Evolutionary conservation across 2,113 vertebrate genomes (phyloP).

Genomic region (Hydrolagus affinis): DNA sequence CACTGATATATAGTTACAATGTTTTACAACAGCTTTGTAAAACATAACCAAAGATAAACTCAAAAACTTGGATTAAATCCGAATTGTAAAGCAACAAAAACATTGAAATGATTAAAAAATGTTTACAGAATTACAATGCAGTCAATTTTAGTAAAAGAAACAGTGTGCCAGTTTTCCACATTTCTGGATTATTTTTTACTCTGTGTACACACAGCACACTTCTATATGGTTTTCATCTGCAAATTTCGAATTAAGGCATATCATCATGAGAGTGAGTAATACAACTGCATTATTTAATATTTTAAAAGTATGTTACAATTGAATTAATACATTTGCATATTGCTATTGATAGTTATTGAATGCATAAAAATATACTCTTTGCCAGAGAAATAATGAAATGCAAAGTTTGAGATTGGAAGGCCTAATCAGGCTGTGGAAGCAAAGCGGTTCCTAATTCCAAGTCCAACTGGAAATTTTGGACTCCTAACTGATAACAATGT

Average conservation of each 20-base stretch:
- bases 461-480: too few species aligned
- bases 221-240: neutral
- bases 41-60: neutral
- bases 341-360: neutral
- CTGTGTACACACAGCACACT: constrained; percentile 11
- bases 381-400: neutral
- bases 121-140: constrained; percentile 21
- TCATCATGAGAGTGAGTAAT: neutral
- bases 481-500: too few species aligned
- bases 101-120: constrained; percentile 30
- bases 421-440: too few species aligned
- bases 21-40: constrained; percentile 1
- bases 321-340: neutral
- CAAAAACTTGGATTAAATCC: neutral
- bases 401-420: too few species aligned
- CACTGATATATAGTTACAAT: neutral
- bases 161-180: constrained; percentile 25
- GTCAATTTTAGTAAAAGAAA: constrained; percentile 9
- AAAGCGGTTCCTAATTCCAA: too few species aligned
- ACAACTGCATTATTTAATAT: neutral
- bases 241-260: neutral
- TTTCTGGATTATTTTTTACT: constrained; percentile 4
- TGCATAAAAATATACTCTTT: neutral
- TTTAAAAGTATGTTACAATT: neutral
- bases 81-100: constrained; percentile 14